These are phyloP conservation scores for Brachyhypopomus occidentalis DNA, from an alignment of 2,113 vertebrate species.

Conservation along the genomic window DNA sequence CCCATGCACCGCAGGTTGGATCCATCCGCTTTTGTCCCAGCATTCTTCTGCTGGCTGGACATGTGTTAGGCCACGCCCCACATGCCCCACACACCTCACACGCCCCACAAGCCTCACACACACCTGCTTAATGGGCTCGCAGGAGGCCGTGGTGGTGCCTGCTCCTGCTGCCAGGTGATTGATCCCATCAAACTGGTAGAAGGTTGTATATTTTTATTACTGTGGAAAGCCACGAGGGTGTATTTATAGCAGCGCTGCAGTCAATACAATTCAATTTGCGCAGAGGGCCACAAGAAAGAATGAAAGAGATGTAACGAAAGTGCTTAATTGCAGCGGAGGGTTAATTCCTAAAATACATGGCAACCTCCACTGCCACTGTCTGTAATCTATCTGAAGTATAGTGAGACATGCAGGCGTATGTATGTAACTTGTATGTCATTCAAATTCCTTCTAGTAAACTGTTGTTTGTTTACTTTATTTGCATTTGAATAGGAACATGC, in stretches of 20 bases:
- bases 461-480: background rate
- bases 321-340: background rate
- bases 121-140: background rate
- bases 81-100: too few species aligned
- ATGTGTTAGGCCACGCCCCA: background rate
- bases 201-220: background rate
- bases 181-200: constrained; percentile 9
- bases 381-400: background rate
- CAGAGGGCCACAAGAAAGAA: background rate
- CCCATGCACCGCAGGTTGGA: too few species aligned
- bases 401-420: background rate
- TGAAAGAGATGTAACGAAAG: constrained; percentile 14
- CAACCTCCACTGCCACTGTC: background rate
- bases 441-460: background rate
- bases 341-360: background rate
- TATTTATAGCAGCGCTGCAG: background rate
- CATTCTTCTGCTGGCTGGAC: too few species aligned
- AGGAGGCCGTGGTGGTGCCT: background rate
- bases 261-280: constrained; percentile 23
- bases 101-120: too few species aligned
- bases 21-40: too few species aligned
- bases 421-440: too few species aligned
- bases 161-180: background rate
- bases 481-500: background rate
- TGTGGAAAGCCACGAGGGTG: background rate